Conservation (phyloP, 2,797 vertebrate genomes). For the Lerista edwardsae region DNA sequence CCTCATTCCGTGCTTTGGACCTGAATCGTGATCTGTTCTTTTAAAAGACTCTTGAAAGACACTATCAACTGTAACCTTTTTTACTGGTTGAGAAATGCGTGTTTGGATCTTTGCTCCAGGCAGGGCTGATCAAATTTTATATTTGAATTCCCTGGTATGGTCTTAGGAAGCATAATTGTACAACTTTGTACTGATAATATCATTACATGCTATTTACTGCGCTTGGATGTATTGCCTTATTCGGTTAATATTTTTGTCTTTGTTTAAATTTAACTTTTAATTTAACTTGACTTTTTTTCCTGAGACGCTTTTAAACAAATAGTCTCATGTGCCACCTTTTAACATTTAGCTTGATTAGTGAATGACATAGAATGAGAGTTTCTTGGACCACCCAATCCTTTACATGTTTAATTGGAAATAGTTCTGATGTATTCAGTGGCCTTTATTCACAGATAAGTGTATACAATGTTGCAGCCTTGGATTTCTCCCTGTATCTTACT, state of each 20-base stretch:
- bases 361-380: neutral
- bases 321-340: neutral
- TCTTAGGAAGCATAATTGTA: constrained; percentile 3
- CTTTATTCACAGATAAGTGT: neutral
- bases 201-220: constrained; percentile 20
- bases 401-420: neutral
- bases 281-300: neutral
- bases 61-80: neutral
- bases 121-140: neutral
- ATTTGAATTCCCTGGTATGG: neutral
- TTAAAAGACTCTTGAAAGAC: constrained; percentile 28
- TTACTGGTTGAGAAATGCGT: neutral
- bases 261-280: constrained; percentile 31
- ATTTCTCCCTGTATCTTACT: neutral
- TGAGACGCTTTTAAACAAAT: constrained; percentile 11
- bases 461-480: neutral
- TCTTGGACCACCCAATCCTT: neutral
- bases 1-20: neutral
- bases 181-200: constrained; percentile 13
- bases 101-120: neutral
- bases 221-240: constrained; percentile 22
- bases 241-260: constrained; percentile 25
- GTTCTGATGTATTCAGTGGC: neutral
- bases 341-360: neutral
- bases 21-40: neutral